phyloP scores from a whole-genome alignment of 2,797 vertebrate genomes.

The Sebastes glaucus region DNA sequence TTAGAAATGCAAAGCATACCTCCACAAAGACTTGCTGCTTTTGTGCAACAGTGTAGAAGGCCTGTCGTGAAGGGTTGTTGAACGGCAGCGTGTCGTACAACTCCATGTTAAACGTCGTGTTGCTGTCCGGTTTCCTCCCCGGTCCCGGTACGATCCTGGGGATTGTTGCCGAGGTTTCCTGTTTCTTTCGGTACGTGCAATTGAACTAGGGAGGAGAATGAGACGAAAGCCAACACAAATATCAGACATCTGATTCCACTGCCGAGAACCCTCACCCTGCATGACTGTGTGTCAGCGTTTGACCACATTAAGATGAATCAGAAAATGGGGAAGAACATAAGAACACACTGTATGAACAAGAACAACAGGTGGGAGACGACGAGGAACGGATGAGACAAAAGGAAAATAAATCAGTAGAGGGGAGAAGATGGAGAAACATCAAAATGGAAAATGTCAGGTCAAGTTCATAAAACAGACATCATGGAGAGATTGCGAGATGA shows the following conservation, averaged over 20 bases:
- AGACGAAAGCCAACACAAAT: conserved; percentile 42
- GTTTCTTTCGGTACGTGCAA: conserved; percentile 85
- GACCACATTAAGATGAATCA: conserved; percentile 11
- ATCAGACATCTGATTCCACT: conserved; percentile 35
- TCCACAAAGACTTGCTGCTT: conserved; percentile 80
- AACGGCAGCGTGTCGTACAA: conserved; percentile 82
- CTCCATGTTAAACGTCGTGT: conserved; percentile 91
- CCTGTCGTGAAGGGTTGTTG: conserved; percentile 48
- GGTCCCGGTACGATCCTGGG: conserved; percentile 34
- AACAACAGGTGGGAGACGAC: conserved; percentile 11
- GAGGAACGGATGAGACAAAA: conserved; percentile 33
- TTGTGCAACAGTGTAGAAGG: conserved; percentile 72
- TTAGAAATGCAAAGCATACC: conserved; percentile 58
- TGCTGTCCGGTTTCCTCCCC: conserved; percentile 57
- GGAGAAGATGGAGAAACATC: conserved; percentile 12
- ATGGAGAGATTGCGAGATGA: conserved; percentile 48
- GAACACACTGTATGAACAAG: conserved; percentile 23
- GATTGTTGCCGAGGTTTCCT: conserved; percentile 29
- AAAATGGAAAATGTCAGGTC: conserved; percentile 52
- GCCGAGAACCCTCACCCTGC: neutral
- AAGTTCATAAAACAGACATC: conserved; percentile 62
- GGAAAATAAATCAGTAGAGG: conserved; percentile 25
- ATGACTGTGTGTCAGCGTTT: conserved; percentile 7
- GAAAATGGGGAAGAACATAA: neutral
- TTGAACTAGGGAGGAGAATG: conserved; percentile 87